Evolutionary conservation across 2,888 invertebrate genomes (phyloP), one percentile per base, ranked within the genome.

Genomic region (Enchytraeus crypticus): DNA sequence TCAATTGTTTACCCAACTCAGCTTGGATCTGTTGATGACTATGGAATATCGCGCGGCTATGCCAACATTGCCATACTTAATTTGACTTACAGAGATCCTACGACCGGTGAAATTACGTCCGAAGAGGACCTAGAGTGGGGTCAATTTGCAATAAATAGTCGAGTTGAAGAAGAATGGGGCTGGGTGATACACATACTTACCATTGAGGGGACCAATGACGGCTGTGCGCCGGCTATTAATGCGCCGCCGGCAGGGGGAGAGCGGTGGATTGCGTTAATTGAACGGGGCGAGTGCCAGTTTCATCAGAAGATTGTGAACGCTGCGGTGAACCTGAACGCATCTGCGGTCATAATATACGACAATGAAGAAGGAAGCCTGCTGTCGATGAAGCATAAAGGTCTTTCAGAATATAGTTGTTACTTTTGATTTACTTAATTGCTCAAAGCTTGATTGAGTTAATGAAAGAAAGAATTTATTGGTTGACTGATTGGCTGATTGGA

Each of bases 311-410:
- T 91, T 69, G 84, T 85, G 71, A 86, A 88, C 75, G 89, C 89
- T 2, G 85, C 84, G 77, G 67, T 71, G 51, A 80, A 81, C 29
- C 47, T 51, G 29, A 87, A 87, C 73, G 91, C 90, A 5, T 83
- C 85, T 0, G 91, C 88, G 0, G 87, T 90, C 34, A 84, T 91
- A 57, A 85, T 91, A 58, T 91, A 89, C 81, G 88, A 90, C 79
- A 86, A 88, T 76, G 81, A 86, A 64, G 84, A 85, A 5, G 45
- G 27, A 1, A 30, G 33, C n/a, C 32, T 47, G 23, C n/a, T 58
- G 18, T 45, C 45, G 51, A 61, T 61, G 61, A 47, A 58, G 27
- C 53, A 53, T 34, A 45, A 29, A 5, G 46, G 61, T 61, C 29
- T n/a, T n/a, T n/a, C n/a, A n/a, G n/a, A n/a, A n/a, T n/a, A n/a